Evolutionary conservation across 2,797 vertebrate genomes (phyloP), one percentile per base, ranked within the genome.

Genomic region (Tokudaia tokunoshimensis): DNA sequence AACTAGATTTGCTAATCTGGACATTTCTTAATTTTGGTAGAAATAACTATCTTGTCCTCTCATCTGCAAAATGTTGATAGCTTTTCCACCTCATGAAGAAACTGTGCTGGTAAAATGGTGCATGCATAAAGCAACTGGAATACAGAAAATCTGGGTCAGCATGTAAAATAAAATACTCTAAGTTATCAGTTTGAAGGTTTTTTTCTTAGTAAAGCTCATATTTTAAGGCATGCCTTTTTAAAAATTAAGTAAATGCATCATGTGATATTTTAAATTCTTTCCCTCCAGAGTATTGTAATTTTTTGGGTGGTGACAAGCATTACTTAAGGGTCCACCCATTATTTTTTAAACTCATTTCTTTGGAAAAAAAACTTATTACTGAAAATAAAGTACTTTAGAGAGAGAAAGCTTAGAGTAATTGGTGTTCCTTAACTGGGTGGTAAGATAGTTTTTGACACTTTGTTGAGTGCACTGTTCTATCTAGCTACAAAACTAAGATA

Each of bases 271-370:
- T 34, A 80, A 55, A 57, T 37, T 52, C 44, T 63, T 89, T 85
- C 3, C 22, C 2, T 31, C 85, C 44, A 83, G 61, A 82, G 50
- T 63, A 67, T n/a, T 95, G 74, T 83, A 95, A 95, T 87, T 91
- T 52, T n/a, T 34, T 65, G 65, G 6, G 47, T 70, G 17, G 26
- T 24, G 47, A 4, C 29, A 70, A 65, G 17, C n/a, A 76, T 95
- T 94, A 96, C 57, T 76, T 80, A 78, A n/a, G 31, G 6, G 5
- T 47, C 59, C 10, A 93, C 15, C 85, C 81, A 31, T 91, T 82
- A 83, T 79, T 94, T 92, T 26, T 75, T 6, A 0, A 79, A 57
- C 70, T 76, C 67, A 1, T 63, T 93, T 37, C 57, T 47, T 95
- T 85, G 65, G 65, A 63, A 63, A 29, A 63, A 29, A 12, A 52